Percentiles rank a stretch among this genome's conserved stretches.
These are phyloP conservation scores for Parotocinclus haroldoi DNA, from an alignment of 2,797 vertebrate species.

Conservation along the genomic window DNA sequence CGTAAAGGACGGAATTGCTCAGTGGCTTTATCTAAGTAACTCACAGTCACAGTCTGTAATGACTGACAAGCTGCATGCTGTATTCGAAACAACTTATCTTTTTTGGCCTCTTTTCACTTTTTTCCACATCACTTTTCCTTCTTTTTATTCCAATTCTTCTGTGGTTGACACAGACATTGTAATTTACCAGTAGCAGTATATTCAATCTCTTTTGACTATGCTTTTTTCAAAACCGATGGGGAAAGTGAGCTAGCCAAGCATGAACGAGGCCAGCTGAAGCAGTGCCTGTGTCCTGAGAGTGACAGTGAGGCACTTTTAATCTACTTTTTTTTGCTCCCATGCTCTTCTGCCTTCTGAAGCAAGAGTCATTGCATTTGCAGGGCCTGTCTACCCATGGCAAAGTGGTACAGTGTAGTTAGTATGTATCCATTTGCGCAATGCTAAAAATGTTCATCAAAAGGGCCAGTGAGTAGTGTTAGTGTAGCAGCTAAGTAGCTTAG, in stretches of 20 bases:
- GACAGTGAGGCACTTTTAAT: conserved; percentile 63
- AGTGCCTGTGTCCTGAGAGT: conserved; percentile 64
- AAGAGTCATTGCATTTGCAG: conserved; percentile 35
- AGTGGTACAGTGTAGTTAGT: conserved; percentile 2
- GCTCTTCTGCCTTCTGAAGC: conserved; percentile 47
- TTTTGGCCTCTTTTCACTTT: no score
- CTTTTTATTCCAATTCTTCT: conserved; percentile 17
- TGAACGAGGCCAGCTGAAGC: conserved; percentile 42
- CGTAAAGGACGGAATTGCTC: no score
- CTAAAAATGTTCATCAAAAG: conserved; percentile 19
- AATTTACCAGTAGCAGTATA: conserved; percentile 56
- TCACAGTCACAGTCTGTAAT: no score
- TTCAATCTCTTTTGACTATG: conserved; percentile 34
- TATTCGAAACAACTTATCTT: no score
- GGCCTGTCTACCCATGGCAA: conserved; percentile 12
- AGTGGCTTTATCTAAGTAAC: no score
- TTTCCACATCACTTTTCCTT: no score
- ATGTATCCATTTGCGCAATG: background rate
- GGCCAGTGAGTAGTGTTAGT: background rate
- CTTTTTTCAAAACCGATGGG: conserved; percentile 18
- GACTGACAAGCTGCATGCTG: no score
- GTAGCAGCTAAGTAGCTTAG: no score
- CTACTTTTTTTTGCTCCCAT: conserved; percentile 70
- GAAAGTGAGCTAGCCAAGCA: conserved; percentile 36
- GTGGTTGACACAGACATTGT: conserved; percentile 50